These are phyloP conservation scores for Gibbula magus DNA, from an alignment of 2,888 invertebrate genomes.

Conservation along the genomic window DNA sequence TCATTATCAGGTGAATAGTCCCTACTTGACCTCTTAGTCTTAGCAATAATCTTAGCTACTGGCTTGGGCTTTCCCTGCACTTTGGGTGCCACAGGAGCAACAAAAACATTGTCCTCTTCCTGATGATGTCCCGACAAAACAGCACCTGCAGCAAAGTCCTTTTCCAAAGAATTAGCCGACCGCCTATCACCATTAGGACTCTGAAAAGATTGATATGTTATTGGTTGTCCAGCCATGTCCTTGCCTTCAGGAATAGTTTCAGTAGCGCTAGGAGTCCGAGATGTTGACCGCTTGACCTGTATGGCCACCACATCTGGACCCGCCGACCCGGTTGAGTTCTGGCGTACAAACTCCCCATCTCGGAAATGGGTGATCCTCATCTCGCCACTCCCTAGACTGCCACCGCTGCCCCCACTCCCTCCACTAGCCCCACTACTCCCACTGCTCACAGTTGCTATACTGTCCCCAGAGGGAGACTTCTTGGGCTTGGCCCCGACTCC, in stretches of 20 bases:
- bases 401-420: conserved; percentile 32
- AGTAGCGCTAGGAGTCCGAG: conserved; percentile 31
- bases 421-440: conserved; percentile 45
- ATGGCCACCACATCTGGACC: conserved; percentile 76
- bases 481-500: conserved; percentile 47
- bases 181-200: conserved; percentile 77
- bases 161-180: conserved; percentile 14
- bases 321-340: conserved; percentile 44
- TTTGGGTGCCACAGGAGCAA: conserved; percentile 84
- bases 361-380: conserved; percentile 36
- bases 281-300: conserved; percentile 61
- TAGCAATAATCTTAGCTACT: conserved; percentile 68
- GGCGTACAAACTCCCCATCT: conserved; percentile 32
- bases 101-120: conserved; percentile 28
- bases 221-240: conserved; percentile 50
- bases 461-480: conserved; percentile 66
- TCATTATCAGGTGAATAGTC: conserved; percentile 66
- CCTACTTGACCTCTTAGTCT: conserved; percentile 62
- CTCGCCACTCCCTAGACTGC: conserved; percentile 25
- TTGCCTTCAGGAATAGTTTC: conserved; percentile 47
- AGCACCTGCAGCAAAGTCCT: background rate
- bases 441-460: conserved; percentile 61
- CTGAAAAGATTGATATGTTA: conserved; percentile 79
- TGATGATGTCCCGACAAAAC: background rate
- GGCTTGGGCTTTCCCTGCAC: conserved; percentile 83